These are phyloP conservation scores for Leucophenga maculata DNA, from an alignment of 2,888 invertebrate genomes.

Conservation along the genomic window DNA sequence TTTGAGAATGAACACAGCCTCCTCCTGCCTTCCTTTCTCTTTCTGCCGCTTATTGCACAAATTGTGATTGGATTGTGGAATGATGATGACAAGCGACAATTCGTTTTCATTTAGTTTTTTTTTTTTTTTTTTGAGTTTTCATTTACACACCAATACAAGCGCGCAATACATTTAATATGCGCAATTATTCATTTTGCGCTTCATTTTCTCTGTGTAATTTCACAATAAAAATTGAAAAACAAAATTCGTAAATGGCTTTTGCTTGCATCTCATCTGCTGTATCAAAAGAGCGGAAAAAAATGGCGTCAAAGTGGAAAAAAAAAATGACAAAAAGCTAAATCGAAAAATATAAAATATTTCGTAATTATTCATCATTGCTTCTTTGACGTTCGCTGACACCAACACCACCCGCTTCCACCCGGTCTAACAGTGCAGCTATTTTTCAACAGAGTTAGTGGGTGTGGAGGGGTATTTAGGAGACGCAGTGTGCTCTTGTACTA, in stretches of 20 bases:
- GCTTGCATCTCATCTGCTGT: constrained; percentile 40
- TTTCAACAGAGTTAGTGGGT: no score
- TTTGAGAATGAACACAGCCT: no score
- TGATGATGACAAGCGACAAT: no score
- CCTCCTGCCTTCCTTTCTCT: no score
- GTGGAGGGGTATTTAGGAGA: no score
- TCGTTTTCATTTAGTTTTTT: no score
- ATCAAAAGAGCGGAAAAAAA: no score
- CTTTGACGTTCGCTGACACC: neutral
- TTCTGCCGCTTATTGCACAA: no score
- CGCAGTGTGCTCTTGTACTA: no score
- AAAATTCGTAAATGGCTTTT: constrained; percentile 32
- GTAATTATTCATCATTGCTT: constrained; percentile 57
- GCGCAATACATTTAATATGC: constrained; percentile 36
- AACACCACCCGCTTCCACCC: neutral
- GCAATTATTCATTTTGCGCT: constrained; percentile 61
- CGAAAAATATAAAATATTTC: constrained; percentile 47
- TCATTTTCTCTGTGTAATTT: constrained; percentile 52
- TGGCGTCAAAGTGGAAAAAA: neutral
- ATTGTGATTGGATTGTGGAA: no score
- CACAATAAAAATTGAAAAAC: constrained; percentile 1
- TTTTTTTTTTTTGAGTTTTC: no score
- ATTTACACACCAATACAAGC: no score
- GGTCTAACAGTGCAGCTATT: neutral
- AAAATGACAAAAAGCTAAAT: neutral